These are phyloP conservation scores for Glomeris maerens DNA, from an alignment of 1,140 invertebrate genomes.

Conservation along the genomic window DNA sequence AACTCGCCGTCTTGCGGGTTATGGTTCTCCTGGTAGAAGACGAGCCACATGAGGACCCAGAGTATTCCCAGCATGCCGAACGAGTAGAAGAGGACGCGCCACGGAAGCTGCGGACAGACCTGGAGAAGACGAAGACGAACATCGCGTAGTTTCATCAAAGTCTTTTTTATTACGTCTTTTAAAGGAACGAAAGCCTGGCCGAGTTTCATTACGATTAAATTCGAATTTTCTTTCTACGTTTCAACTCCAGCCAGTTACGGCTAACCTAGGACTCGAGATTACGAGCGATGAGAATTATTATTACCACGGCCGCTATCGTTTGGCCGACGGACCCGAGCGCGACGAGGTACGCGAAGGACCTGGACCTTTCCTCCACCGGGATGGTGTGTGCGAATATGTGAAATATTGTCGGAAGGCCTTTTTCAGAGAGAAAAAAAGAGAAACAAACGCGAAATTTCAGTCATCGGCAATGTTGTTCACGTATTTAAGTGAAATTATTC, in stretches of 20 bases:
- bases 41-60: constrained; percentile 52
- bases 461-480: no score
- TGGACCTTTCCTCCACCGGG: constrained; percentile 54
- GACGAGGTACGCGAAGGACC: constrained; percentile 60
- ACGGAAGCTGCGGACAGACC: constrained; percentile 43
- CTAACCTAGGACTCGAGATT: no score
- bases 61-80: constrained; percentile 55
- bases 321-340: constrained; percentile 60
- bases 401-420: constrained; percentile 65
- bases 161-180: no score
- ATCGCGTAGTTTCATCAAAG: no score
- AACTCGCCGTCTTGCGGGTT: constrained; percentile 44
- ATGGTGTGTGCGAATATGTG: constrained; percentile 61
- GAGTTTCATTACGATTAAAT: no score
- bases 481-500: no score
- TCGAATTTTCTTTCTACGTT: no score
- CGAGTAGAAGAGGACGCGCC: constrained; percentile 54
- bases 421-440: no score
- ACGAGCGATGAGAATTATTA: no score
- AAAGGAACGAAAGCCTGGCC: no score
- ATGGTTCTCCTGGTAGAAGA: constrained; percentile 40
- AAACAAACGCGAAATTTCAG: no score
- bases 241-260: no score
- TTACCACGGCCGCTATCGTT: constrained; percentile 55
- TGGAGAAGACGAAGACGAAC: constrained; percentile 18